Evolutionary conservation across 2,797 vertebrate genomes (phyloP), one percentile per base, ranked within the genome.

Genomic region (Nannoperca australis): DNA sequence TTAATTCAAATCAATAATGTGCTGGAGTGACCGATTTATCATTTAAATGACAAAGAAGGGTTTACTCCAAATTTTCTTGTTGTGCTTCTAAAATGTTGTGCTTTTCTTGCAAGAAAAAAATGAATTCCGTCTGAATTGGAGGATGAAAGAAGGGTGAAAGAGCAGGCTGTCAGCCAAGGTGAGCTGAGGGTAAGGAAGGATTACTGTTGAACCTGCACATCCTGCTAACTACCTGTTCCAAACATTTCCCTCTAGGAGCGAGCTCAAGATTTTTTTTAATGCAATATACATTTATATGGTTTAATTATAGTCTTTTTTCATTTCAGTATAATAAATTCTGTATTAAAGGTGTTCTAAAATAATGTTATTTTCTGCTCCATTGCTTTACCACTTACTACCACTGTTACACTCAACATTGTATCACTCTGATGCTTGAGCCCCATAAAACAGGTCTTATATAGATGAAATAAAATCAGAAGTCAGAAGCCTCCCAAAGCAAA

Each of bases 1-100:
- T 54, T 22, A 75, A 49, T 38, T 79, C 59, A 58, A 83, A 81
- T 83, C 38, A 0, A 64, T 60, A 58, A 64, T 42, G 58, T 36
- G 12, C 27, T 11, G 7, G 40, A 78, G 55, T 74, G 53, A 62
- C 47, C 14, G 36, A 74, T 82, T 32, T 36, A 63, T 82, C 32
- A 76, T 82, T 58, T 32, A 76, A 84, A 82, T 70, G 13, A 47
- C 15, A 42, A 2, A 6, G 5, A 36, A 61, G 27, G 62, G 15
- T 64, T 68, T 54, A 49, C 15, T 30, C 17, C 8, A 42, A 51
- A 76, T 30, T 65, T 68, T 78, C 13, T 59, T 1, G 1, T 67
- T 61, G n/a, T 49, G n/a, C 12, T 17, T 63, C n/a, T 61, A 17
- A 51, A 54, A 61, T 32, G 12, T 56, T 55, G 5, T 10, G 2